Evolutionary conservation across 2,888 invertebrate species (phyloP), one percentile per base, ranked within the genome.

Genomic region (Syritta pipiens): DNA sequence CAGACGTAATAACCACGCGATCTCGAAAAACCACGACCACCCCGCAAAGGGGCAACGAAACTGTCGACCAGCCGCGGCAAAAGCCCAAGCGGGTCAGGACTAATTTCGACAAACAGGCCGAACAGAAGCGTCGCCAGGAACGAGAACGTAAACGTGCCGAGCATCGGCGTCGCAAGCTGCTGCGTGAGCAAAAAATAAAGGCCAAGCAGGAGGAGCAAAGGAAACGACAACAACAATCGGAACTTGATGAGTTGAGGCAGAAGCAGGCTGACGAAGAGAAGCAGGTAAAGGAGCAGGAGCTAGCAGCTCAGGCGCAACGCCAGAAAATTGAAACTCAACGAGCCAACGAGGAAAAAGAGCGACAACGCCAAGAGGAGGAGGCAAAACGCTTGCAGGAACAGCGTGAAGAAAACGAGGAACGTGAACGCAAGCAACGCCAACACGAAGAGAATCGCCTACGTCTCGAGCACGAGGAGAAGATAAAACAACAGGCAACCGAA

Each of bases 401-500:
- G 40, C 82, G 83, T 9, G 86, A 84, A 32, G 83, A 81, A 40
- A 84, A 82, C 14, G 84, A 84, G 32, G 84, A 86, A 40, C 83
- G 83, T 0, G 83, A 65, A 19, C 82, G 83, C 14, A 83, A 84
- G 5, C 82, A 83, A 46, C 86, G 86, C 2, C 55, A 81, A 4
- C 86, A 84, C 4, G 84, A 85, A 49, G 84, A 85, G 74, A 81
- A 85, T 57, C 86, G 84, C 1, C 17, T 82, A 37, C 82, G 82
- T 0, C 82, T 86, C 32, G 86, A 87, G 59, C 83, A 86, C 28
- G 86, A 86, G 46, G 81, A 84, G 49, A 83, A 76, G 2, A 32
- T 86, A 3, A 82, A 82, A 17, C 81, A 84, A 57, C 84, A 84
- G 10, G 85, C 85, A 53, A 82, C 76, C 3, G 87, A 87, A 32